These are phyloP conservation scores for Diglossa cyanea DNA, from an alignment of 2,797 vertebrate species.

Conservation along the genomic window DNA sequence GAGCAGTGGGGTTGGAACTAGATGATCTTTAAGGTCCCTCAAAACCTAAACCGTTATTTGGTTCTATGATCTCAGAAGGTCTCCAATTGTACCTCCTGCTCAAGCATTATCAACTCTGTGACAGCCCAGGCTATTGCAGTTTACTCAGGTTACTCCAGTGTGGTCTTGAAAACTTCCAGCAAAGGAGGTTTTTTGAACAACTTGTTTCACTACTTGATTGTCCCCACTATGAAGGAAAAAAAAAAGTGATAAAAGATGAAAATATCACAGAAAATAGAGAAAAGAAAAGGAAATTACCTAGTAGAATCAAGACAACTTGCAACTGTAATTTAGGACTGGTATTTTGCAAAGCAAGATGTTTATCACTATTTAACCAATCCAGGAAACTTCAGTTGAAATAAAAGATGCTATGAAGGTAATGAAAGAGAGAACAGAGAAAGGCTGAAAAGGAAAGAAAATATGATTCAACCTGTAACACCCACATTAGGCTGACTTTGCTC, in stretches of 20 bases:
- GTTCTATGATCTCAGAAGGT: not conserved
- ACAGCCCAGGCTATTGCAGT: not conserved
- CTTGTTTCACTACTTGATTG: not conserved
- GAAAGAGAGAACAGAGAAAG: not conserved
- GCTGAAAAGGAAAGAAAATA: not conserved
- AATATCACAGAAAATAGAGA: not conserved
- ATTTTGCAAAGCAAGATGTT: not conserved
- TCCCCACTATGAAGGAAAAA: rapidly evolving
- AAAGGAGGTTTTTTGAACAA: not conserved
- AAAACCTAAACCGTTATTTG: not conserved
- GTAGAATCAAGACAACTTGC: not conserved
- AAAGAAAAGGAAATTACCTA: not conserved
- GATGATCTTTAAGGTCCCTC: not conserved
- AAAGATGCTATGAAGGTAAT: not conserved
- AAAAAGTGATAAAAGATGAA: not conserved
- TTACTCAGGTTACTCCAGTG: not conserved
- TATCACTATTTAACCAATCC: not conserved
- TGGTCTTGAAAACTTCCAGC: not conserved
- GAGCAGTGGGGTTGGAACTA: not conserved
- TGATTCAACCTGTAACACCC: not conserved
- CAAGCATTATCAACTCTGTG: not conserved
- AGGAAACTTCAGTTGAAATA: not conserved
- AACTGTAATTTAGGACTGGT: not conserved
- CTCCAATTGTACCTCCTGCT: not conserved
- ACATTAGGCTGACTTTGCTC: not conserved